Conservation (phyloP, 2,888 invertebrate species). For the Zygaena filipendulae region DNA sequence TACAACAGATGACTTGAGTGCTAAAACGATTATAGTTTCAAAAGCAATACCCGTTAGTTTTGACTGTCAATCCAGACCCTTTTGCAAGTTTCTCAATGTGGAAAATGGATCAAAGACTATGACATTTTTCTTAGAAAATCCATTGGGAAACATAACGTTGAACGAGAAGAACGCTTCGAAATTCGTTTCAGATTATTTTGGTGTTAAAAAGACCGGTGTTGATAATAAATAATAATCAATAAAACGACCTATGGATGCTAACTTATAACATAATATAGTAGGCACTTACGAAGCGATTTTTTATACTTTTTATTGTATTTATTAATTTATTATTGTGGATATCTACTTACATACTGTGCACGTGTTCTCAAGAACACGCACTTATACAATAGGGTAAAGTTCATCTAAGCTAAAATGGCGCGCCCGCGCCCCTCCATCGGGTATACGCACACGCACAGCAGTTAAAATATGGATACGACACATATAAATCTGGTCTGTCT, state of each 20-base stretch:
- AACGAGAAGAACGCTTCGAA: conserved; percentile 31
- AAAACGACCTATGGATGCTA: not conserved
- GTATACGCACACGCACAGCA: not conserved
- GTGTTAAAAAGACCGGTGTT: conserved; percentile 26
- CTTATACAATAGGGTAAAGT: not conserved
- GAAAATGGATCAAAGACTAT: conserved; percentile 58
- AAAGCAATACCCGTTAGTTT: conserved; percentile 31
- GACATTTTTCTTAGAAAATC: conserved; percentile 77
- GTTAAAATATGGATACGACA: not conserved
- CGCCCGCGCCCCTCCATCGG: not conserved
- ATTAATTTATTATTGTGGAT: not conserved
- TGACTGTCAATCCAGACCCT: conserved; percentile 42
- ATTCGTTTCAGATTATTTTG: conserved; percentile 37
- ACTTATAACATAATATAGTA: not conserved
- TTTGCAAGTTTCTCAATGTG: conserved; percentile 73
- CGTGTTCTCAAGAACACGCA: too few species aligned
- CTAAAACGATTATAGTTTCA: conserved; percentile 58
- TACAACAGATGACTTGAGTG: conserved; percentile 42
- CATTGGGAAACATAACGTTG: conserved; percentile 51
- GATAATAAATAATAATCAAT: conserved; percentile 24
- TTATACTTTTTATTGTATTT: not conserved
- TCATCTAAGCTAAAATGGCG: not conserved
- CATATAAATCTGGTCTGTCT: too few species aligned
- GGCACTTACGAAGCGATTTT: too few species aligned
- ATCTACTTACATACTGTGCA: not conserved